These are phyloP conservation scores for Portevinia maculata DNA, from an alignment of 2,888 invertebrate species.

Conservation along the genomic window DNA sequence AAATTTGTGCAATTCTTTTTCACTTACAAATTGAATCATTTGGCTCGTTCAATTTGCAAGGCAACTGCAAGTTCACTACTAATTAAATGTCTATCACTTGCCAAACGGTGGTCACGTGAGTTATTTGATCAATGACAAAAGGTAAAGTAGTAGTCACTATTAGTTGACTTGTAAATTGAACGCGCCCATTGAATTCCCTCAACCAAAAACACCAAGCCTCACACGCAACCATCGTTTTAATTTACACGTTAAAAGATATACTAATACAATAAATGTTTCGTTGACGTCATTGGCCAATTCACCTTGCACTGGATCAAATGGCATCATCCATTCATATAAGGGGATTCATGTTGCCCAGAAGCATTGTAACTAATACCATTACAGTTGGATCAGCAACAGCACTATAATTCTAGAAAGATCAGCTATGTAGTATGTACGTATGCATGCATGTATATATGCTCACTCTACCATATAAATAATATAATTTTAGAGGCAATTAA, in stretches of 20 bases:
- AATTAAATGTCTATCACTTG: too few species aligned
- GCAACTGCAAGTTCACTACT: too few species aligned
- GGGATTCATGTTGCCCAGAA: conserved; percentile 37
- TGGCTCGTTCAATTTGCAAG: too few species aligned
- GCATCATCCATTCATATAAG: conserved; percentile 39
- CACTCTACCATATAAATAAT: conserved; percentile 68
- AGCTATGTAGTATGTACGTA: neutral
- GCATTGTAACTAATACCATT: neutral
- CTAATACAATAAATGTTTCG: conserved; percentile 9
- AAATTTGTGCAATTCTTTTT: too few species aligned
- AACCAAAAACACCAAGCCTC: conserved; percentile 14
- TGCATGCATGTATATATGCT: conserved; percentile 30
- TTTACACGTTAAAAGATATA: conserved; percentile 26
- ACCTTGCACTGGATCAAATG: conserved; percentile 57
- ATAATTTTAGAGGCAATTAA: conserved; percentile 72
- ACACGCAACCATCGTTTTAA: conserved; percentile 17
- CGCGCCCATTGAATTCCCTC: neutral
- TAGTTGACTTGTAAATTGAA: too few species aligned
- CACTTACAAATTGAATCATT: too few species aligned
- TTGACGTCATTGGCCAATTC: conserved; percentile 64
- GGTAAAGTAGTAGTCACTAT: too few species aligned
- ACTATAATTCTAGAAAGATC: neutral
- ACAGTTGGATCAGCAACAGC: conserved; percentile 6
- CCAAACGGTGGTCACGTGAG: too few species aligned
- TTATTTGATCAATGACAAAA: too few species aligned